Percentiles rank a stretch among this genome's conserved stretches.
phyloP scores from a whole-genome alignment of 2,797 vertebrate species.

The Diplodus puntazzo region DNA sequence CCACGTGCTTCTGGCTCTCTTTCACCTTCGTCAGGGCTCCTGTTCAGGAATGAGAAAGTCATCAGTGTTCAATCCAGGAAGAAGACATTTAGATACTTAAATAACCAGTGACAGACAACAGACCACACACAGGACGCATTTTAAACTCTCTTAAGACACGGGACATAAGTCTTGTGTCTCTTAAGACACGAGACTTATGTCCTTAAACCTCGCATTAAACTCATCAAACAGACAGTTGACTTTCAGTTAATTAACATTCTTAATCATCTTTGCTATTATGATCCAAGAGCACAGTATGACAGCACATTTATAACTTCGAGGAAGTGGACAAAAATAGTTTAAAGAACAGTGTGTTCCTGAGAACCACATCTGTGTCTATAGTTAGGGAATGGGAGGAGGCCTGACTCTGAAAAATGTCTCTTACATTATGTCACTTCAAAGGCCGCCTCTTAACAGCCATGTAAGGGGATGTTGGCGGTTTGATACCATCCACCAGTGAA shows the following conservation, averaged over 20 bases:
- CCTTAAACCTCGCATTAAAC: conserved; percentile 3
- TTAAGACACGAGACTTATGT: neutral
- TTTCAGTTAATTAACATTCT: conserved; percentile 1
- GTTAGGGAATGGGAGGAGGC: conserved; percentile 40
- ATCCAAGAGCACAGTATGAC: neutral
- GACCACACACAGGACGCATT: neutral
- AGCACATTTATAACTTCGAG: conserved; percentile 6
- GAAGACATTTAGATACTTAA: neutral
- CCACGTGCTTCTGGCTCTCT: conserved; percentile 96
- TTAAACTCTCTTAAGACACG: neutral
- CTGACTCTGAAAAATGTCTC: conserved; percentile 44
- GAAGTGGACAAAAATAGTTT: conserved; percentile 38
- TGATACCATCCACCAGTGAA: conserved; percentile 7
- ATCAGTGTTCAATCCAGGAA: neutral
- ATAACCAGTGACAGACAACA: conserved; percentile 9
- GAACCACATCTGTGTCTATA: conserved; percentile 47
- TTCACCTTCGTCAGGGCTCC: conserved; percentile 98
- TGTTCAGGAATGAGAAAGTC: conserved; percentile 66
- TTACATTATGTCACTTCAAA: conserved; percentile 45
- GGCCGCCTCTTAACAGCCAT: conserved; percentile 51
- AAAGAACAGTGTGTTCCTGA: conserved; percentile 42
- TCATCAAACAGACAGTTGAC: neutral
- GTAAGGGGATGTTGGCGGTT: conserved; percentile 55
- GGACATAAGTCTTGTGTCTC: too few relatives aligned
- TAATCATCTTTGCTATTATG: neutral